Conservation (phyloP, 2,113 vertebrate species). For the Elgaria multicarinata region DNA sequence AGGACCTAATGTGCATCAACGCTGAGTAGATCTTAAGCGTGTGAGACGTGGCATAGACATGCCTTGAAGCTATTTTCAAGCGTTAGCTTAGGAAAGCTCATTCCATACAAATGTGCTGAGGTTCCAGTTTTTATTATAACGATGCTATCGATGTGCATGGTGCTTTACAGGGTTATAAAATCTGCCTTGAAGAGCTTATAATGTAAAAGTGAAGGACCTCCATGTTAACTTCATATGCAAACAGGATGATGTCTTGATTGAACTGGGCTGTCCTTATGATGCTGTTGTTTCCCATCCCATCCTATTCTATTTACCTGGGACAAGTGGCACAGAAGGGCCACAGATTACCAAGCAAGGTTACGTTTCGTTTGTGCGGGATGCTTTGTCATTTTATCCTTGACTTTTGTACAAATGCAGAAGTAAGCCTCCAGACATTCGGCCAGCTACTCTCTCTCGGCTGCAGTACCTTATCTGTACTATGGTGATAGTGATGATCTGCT, state of each 20-base stretch:
- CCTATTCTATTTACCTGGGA: background rate
- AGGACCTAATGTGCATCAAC: background rate
- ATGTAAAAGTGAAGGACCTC: background rate
- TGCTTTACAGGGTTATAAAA: no score
- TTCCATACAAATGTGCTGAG: background rate
- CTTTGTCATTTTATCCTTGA: background rate
- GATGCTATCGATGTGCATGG: no score
- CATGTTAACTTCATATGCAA: background rate
- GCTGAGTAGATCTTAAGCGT: background rate
- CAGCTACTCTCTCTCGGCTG: background rate
- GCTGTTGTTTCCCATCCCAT: background rate
- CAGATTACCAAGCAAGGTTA: background rate
- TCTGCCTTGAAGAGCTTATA: background rate
- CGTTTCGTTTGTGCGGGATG: background rate
- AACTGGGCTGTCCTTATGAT: background rate
- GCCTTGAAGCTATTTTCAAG: background rate
- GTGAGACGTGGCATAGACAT: background rate
- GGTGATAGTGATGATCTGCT: background rate
- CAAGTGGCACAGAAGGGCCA: background rate
- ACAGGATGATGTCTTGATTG: background rate
- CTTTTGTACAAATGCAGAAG: background rate
- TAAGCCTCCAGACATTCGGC: background rate
- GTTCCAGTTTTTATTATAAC: background rate
- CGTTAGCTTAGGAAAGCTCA: no score
- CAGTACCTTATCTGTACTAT: background rate